Conservation (phyloP, 1,140 invertebrate genomes). For the Octopus bimaculoides region DNA sequence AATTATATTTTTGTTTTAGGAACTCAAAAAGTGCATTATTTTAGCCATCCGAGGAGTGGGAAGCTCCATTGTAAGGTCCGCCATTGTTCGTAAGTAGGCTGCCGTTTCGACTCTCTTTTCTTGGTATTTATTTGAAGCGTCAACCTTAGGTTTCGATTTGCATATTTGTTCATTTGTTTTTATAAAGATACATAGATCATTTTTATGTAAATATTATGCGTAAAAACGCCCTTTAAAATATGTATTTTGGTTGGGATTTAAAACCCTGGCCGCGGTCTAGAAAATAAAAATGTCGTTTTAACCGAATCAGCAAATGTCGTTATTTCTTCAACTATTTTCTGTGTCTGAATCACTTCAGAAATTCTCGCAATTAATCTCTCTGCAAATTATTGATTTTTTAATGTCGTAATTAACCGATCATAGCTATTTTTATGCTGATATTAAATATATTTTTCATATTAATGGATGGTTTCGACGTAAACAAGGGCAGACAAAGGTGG, state of each 20-base stretch:
- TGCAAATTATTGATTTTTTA: too few species aligned
- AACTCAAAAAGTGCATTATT: conserved; percentile 5
- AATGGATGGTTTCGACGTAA: too few species aligned
- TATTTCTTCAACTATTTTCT: conserved; percentile 2
- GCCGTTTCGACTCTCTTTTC: conserved; percentile 12
- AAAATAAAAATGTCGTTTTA: conserved; percentile 15
- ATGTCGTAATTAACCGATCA: too few species aligned
- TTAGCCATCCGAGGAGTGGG: conserved; percentile 5
- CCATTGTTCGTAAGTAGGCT: conserved; percentile 18
- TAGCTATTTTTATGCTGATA: too few species aligned
- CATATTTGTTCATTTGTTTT: not conserved
- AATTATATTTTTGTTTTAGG: conserved; percentile 46
- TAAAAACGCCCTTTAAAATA: not conserved
- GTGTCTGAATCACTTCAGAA: too few species aligned
- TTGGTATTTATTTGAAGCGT: conserved; percentile 9
- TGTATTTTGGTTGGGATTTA: not conserved
- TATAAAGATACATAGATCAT: conserved; percentile 10
- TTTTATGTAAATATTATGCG: not conserved
- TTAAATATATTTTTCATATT: too few species aligned
- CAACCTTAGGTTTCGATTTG: not conserved
- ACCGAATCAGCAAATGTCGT: conserved; percentile 13
- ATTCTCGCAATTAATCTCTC: too few species aligned
- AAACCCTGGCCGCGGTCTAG: not conserved
- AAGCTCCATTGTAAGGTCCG: conserved; percentile 2
- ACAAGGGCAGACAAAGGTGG: too few species aligned